Conservation (phyloP, 2,797 vertebrate genomes). For the Poeciliopsis infans region DNA sequence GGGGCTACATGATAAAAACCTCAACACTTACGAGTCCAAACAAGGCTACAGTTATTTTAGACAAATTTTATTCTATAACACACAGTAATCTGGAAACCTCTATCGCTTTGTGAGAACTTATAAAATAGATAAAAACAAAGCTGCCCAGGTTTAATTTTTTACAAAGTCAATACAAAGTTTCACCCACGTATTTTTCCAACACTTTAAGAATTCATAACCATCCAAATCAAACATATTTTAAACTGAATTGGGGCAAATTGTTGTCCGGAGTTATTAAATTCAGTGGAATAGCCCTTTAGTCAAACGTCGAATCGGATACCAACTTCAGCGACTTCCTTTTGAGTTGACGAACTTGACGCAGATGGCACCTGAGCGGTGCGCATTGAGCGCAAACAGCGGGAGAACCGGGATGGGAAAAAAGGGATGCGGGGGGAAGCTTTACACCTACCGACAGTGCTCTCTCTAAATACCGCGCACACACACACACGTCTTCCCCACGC, state of each 20-base stretch:
- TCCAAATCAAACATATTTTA: not conserved
- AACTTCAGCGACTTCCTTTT: not conserved
- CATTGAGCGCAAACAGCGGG: conserved; percentile 24
- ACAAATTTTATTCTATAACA: not conserved
- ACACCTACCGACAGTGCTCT: conserved; percentile 27
- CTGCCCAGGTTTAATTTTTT: not conserved
- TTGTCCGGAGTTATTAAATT: not conserved
- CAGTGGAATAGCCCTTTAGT: not conserved
- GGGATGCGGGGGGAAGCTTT: conserved; percentile 28
- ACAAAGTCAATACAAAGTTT: not conserved
- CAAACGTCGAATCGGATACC: not conserved
- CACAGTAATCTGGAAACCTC: not conserved
- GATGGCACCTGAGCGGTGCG: conserved; percentile 27
- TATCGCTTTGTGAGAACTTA: not conserved
- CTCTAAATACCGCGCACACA: conserved; percentile 2
- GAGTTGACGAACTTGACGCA: conserved; percentile 64
- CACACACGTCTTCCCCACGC: conserved; percentile 23
- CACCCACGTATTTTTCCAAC: not conserved
- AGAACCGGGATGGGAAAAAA: conserved; percentile 8
- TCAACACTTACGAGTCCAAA: not conserved
- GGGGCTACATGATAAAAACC: not conserved
- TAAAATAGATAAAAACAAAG: not conserved
- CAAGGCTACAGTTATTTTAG: no score
- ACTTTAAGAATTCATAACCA: not conserved
- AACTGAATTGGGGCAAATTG: not conserved